Conservation (phyloP, 1,140 invertebrate species). For the Lordiphosa stackelbergi region DNA sequence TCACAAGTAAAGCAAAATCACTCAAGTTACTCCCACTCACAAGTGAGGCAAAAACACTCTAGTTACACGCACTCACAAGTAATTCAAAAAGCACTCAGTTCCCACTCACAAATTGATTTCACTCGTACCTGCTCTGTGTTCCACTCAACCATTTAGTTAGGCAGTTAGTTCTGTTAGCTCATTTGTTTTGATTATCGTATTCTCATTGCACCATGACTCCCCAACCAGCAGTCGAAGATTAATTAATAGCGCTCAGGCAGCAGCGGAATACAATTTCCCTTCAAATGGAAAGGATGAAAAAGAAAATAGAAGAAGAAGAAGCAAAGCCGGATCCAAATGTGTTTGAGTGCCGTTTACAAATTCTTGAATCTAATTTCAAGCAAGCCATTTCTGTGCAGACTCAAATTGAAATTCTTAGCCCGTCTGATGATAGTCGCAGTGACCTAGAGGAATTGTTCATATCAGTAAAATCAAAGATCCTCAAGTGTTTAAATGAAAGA, state of each 20-base stretch:
- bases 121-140: too few species aligned
- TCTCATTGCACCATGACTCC: not conserved
- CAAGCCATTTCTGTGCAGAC: not conserved
- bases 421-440: not conserved
- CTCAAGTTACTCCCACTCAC: too few species aligned
- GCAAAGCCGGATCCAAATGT: not conserved
- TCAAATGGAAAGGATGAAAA: slow-evolving; percentile 1
- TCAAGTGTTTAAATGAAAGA: too few species aligned
- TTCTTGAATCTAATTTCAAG: not conserved
- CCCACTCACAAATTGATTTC: too few species aligned
- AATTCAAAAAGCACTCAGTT: too few species aligned
- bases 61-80: too few species aligned
- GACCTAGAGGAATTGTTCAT: too few species aligned
- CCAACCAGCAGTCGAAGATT: not conserved
- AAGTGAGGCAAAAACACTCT: too few species aligned
- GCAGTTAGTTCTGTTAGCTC: not conserved
- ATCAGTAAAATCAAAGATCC: not conserved
- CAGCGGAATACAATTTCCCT: not conserved
- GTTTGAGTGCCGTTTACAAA: too few species aligned
- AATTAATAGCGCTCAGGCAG: slow-evolving; percentile 8
- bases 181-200: not conserved
- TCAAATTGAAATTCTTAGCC: slow-evolving; percentile 1
- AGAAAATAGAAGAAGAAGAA: not conserved
- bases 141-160: too few species aligned
- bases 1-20: too few species aligned